A percentile compares a stretch with the other conserved stretches of the same genome.
Evolutionary conservation across 1,140 invertebrate genomes (phyloP).

Genomic region (Eufriesea mexicana): DNA sequence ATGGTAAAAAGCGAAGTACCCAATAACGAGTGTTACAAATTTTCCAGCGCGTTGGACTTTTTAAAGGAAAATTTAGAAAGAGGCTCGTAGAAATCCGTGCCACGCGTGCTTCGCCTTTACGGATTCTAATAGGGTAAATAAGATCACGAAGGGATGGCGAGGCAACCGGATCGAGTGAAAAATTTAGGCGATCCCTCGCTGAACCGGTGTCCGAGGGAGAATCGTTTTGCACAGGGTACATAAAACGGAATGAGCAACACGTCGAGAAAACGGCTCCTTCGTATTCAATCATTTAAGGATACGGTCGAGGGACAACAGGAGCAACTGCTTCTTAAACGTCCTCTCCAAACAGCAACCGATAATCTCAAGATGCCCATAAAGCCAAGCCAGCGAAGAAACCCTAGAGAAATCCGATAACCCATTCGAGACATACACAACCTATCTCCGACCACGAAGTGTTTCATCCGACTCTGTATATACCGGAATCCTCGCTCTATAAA

Average conservation of each 20-base stretch:
- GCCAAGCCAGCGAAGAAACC: conserved; percentile 23
- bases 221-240: conserved; percentile 1
- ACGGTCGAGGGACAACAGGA: conserved; percentile 24
- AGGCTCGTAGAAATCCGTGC: no score
- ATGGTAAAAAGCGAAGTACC: no score
- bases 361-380: conserved; percentile 50
- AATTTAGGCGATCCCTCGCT: no score
- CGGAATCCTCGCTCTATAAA: background rate
- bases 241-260: conserved; percentile 1
- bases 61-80: no score
- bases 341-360: conserved; percentile 38
- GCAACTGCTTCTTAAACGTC: conserved; percentile 43
- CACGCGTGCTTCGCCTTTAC: no score
- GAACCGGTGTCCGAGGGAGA: background rate
- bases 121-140: no score
- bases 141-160: no score
- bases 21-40: no score
- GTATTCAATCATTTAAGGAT: conserved; percentile 46
- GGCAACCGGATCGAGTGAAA: no score
- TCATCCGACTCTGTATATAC: conserved; percentile 35
- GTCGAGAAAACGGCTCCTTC: background rate
- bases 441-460: conserved; percentile 14
- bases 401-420: conserved; percentile 52
- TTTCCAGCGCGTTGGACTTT: no score
- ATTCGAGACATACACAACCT: conserved; percentile 48